Evolutionary conservation across 2,797 vertebrate species (phyloP).

Genomic region (Galagoides demidoff): DNA sequence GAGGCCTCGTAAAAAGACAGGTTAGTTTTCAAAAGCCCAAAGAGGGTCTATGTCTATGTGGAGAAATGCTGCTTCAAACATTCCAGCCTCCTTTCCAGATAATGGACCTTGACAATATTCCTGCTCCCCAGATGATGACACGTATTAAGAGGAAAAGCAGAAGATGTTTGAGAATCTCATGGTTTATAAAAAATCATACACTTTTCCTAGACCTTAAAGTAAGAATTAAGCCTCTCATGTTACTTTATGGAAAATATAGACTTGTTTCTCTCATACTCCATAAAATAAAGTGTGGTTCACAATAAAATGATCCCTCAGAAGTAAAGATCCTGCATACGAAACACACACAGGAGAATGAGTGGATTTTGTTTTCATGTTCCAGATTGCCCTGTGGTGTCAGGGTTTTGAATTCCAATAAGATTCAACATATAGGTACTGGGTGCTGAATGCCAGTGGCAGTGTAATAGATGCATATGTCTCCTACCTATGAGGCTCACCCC

Average conservation of each 20-base stretch:
- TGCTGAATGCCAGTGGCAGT: conserved; percentile 25
- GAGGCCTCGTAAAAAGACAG: not conserved
- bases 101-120: not conserved
- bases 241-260: conserved; percentile 10
- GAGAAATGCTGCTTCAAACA: not conserved
- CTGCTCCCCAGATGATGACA: not conserved
- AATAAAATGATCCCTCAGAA: conserved; percentile 10
- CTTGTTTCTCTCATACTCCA: not conserved
- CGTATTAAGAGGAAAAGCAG: not conserved
- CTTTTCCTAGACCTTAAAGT: conserved; percentile 12
- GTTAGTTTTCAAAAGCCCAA: conserved; percentile 37
- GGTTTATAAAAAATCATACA: not conserved
- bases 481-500: not conserved
- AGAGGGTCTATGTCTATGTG: not conserved
- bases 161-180: conserved; percentile 27
- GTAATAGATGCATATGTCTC: conserved; percentile 21
- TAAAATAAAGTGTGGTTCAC: not conserved
- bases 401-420: conserved; percentile 46
- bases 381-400: not conserved
- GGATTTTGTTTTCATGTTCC: conserved; percentile 16
- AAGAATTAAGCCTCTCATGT: not conserved
- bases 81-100: not conserved
- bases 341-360: not conserved
- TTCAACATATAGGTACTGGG: not conserved
- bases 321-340: not conserved